These are phyloP conservation scores for Brachirus orientalis DNA, from an alignment of 2,113 vertebrate genomes.

Conservation along the genomic window DNA sequence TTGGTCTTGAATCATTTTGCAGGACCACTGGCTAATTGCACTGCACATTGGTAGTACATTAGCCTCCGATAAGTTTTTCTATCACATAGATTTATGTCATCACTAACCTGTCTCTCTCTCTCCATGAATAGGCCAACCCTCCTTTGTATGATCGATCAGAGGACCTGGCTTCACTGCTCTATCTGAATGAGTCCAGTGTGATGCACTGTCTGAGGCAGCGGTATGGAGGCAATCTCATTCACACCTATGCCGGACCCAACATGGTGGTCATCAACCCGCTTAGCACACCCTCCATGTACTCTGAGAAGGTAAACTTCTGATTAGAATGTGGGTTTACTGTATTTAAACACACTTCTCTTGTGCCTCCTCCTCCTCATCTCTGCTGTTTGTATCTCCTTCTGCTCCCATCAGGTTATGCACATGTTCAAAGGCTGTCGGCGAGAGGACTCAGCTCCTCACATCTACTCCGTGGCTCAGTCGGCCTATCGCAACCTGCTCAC, in stretches of 20 bases:
- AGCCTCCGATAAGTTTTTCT: too few relatives aligned
- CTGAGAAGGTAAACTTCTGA: slow-evolving; percentile 88
- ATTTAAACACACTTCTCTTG: too few relatives aligned
- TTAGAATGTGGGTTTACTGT: too few relatives aligned
- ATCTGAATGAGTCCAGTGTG: slow-evolving; percentile 94
- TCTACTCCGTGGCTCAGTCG: slow-evolving; percentile 92
- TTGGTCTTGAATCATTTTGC: too few relatives aligned
- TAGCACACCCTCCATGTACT: slow-evolving; percentile 95
- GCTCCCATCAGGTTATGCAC: slow-evolving; percentile 89
- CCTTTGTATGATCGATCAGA: slow-evolving; percentile 90
- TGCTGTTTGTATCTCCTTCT: not conserved
- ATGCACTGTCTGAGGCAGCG: slow-evolving; percentile 94
- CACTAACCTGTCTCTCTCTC: not conserved
- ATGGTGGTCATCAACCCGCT: slow-evolving; percentile 94
- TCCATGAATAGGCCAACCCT: slow-evolving; percentile 87
- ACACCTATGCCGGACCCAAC: slow-evolving; percentile 90
- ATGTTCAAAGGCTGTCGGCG: slow-evolving; percentile 98
- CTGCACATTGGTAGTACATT: too few relatives aligned
- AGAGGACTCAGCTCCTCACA: slow-evolving; percentile 92
- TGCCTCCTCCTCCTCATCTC: not conserved
- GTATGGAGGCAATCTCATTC: slow-evolving; percentile 92
- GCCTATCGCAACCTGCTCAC: slow-evolving; percentile 94
- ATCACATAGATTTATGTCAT: not conserved
- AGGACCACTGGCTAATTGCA: too few relatives aligned
- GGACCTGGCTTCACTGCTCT: slow-evolving; percentile 92